phyloP scores from a whole-genome alignment of 2,888 invertebrate species.

The Amiota minor region DNA sequence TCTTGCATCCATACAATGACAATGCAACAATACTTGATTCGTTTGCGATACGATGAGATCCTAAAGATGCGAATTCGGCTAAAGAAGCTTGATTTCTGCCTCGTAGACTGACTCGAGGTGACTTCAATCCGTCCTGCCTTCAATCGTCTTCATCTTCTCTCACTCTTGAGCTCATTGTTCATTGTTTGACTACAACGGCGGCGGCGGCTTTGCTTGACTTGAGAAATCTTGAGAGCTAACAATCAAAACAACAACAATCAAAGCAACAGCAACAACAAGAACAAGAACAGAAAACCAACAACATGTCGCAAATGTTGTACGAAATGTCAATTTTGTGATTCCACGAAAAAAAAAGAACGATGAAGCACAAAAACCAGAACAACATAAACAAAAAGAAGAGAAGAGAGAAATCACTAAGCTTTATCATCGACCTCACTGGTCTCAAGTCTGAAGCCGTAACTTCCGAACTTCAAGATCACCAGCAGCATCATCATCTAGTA shows the following conservation, averaged over 20 bases:
- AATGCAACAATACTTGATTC: conserved; percentile 13
- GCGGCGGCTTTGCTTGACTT: conserved; percentile 54
- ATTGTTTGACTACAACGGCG: conserved; percentile 51
- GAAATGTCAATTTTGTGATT: conserved; percentile 72
- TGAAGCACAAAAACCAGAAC: background rate
- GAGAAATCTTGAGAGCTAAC: conserved; percentile 20
- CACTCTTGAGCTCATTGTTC: conserved; percentile 60
- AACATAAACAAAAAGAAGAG: too few relatives aligned
- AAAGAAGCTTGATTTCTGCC: background rate
- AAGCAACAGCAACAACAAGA: conserved; percentile 34
- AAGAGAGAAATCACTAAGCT: too few relatives aligned
- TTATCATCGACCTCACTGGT: too few relatives aligned
- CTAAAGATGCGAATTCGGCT: conserved; percentile 4
- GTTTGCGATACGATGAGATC: conserved; percentile 1
- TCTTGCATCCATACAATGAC: conserved; percentile 8
- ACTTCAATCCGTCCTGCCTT: too few relatives aligned
- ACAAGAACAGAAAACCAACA: conserved; percentile 34
- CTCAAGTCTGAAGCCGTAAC: too few relatives aligned
- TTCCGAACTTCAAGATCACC: too few relatives aligned
- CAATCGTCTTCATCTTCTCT: conserved; percentile 40
- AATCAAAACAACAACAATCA: conserved; percentile 25
- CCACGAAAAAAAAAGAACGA: conserved; percentile 60
- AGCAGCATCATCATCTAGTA: conserved; percentile 18
- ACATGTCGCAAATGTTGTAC: conserved; percentile 58
- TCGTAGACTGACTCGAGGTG: too few relatives aligned